Conservation (phyloP, 2,113 vertebrate genomes). For the Caranx ignobilis region DNA sequence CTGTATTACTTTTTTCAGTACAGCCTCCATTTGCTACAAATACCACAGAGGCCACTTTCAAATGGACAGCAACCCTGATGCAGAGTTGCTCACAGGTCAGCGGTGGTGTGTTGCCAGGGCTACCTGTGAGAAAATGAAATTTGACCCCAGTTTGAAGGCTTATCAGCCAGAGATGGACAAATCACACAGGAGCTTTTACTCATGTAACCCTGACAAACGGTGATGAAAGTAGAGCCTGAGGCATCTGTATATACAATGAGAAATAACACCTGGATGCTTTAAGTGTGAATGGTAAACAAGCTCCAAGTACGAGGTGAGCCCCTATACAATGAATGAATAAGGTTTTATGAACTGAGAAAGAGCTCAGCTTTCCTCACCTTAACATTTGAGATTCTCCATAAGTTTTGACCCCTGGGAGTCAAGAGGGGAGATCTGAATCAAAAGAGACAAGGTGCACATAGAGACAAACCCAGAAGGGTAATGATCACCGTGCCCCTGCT, state of each 20-base stretch:
- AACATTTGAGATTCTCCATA: conserved; percentile 33
- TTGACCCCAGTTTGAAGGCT: not conserved
- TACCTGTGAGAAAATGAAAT: not conserved
- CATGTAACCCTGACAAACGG: too few species aligned
- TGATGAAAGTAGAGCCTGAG: not conserved
- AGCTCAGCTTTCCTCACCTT: conserved; percentile 11
- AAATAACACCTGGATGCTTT: too few species aligned
- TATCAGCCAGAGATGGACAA: too few species aligned
- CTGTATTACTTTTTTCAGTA: too few species aligned
- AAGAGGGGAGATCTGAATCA: conserved; percentile 31
- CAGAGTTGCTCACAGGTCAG: not conserved
- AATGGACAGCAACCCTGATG: not conserved
- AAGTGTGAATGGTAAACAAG: too few species aligned
- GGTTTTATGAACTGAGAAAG: not conserved
- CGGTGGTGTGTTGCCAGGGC: not conserved
- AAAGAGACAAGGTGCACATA: conserved; percentile 43
- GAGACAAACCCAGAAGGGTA: conserved; percentile 55
- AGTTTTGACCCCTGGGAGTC: conserved; percentile 49
- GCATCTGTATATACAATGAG: too few species aligned
- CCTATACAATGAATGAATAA: not conserved
- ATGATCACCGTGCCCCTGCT: conserved; percentile 45
- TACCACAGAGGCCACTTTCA: not conserved
- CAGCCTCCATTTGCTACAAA: not conserved
- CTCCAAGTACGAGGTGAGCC: not conserved
- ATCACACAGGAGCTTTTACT: not conserved